These are phyloP conservation scores for Pitangus sulphuratus DNA, from an alignment of 2,797 vertebrate genomes.

Conservation along the genomic window DNA sequence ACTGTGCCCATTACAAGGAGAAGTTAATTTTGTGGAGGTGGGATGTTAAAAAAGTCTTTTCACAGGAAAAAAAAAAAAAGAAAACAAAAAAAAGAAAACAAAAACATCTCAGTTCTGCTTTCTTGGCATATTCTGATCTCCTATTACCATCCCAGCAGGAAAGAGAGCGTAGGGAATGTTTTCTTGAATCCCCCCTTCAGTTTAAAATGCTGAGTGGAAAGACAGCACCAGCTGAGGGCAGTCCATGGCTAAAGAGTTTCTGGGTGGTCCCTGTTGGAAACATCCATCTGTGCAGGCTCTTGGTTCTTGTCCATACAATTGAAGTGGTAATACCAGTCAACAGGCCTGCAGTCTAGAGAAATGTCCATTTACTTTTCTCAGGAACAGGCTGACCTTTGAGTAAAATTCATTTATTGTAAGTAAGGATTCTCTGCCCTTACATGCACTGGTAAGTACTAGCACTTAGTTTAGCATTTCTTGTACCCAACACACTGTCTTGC, in stretches of 20 bases:
- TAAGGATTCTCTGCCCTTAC: not conserved
- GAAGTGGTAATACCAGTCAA: not conserved
- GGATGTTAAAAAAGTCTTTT: not conserved
- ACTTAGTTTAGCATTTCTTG: not conserved
- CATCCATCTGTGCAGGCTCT: rapidly evolving
- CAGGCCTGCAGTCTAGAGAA: not conserved
- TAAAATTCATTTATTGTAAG: not conserved
- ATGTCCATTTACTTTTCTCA: not conserved
- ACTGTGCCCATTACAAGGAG: rapidly evolving
- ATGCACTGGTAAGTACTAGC: rapidly evolving
- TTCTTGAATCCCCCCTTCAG: not conserved
- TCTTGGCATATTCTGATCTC: not conserved
- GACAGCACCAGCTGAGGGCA: not conserved
- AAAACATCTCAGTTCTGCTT: not conserved
- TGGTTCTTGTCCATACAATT: not conserved
- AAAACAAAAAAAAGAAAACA: not conserved
- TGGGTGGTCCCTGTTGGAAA: not conserved
- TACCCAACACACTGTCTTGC: not conserved
- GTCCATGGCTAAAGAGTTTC: not conserved
- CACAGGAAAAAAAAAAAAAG: not conserved
- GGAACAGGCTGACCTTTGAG: not conserved
- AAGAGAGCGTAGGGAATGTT: not conserved
- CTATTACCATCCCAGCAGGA: not conserved
- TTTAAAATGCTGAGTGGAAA: not conserved
- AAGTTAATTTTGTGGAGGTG: not conserved